These are phyloP conservation scores for Prunella himalayana DNA, from an alignment of 2,113 vertebrate species.

Conservation along the genomic window DNA sequence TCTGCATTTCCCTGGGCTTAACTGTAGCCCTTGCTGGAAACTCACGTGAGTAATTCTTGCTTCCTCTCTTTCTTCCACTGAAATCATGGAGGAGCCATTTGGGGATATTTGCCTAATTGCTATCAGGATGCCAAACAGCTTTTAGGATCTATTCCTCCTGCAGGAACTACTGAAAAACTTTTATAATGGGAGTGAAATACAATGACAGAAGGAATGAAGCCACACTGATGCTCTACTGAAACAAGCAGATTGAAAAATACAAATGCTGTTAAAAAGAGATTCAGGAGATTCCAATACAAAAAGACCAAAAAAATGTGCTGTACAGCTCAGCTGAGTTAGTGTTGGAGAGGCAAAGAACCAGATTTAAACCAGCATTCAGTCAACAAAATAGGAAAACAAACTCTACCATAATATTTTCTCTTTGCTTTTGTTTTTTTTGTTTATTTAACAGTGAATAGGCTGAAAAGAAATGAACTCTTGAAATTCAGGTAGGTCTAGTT, in stretches of 20 bases:
- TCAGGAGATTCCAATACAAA: not conserved
- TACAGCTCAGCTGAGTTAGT: slow-evolving; percentile 20
- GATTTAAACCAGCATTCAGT: not conserved
- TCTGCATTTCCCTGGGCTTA: not conserved
- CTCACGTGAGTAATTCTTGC: not conserved
- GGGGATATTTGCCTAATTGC: not conserved
- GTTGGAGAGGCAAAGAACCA: not conserved
- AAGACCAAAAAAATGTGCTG: slow-evolving; percentile 30
- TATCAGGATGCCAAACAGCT: not conserved
- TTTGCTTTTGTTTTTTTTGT: not conserved
- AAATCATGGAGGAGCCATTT: not conserved
- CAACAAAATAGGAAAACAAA: not conserved
- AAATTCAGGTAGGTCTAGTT: not conserved
- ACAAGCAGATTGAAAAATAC: not conserved
- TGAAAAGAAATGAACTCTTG: slow-evolving; percentile 6
- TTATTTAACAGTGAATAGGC: not conserved
- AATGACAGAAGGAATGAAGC: not conserved
- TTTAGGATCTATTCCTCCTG: not conserved
- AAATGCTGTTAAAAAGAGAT: not conserved
- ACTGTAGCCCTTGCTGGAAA: not conserved
- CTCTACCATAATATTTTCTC: not conserved
- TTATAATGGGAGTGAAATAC: not conserved
- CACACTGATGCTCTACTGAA: not conserved
- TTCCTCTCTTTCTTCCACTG: not conserved
- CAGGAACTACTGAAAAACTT: not conserved